These are phyloP conservation scores for Lithophane semibrunnea DNA, from an alignment of 2,888 invertebrate genomes.

Conservation along the genomic window DNA sequence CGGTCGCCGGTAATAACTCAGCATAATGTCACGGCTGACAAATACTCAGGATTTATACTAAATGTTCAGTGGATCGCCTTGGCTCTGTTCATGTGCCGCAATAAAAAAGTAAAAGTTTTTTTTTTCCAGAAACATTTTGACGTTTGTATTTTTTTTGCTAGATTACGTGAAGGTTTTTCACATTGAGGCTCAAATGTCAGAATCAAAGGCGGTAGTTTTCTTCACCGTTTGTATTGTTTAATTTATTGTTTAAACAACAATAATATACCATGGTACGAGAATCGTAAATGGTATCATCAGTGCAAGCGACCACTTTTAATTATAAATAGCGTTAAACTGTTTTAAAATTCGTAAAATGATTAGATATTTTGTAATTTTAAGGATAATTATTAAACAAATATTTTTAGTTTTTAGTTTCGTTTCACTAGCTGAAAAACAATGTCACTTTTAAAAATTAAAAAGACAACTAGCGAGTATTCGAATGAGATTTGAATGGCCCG, in stretches of 20 bases:
- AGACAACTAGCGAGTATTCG: neutral
- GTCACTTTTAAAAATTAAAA: neutral
- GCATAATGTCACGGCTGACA: constrained; percentile 51
- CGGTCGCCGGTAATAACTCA: constrained; percentile 26
- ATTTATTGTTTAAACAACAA: neutral
- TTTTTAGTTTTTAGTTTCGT: neutral
- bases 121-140: constrained; percentile 3
- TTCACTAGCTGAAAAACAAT: neutral
- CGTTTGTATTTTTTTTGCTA: neutral
- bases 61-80: constrained; percentile 48
- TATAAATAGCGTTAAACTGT: neutral
- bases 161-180: neutral
- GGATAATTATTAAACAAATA: neutral
- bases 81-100: constrained; percentile 23
- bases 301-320: neutral
- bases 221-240: neutral
- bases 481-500: neutral
- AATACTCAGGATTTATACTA: constrained; percentile 22
- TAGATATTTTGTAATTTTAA: neutral
- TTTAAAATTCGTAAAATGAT: neutral
- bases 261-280: neutral
- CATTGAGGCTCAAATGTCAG: neutral
- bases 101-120: constrained; percentile 53
- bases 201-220: neutral
- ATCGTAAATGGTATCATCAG: neutral